Base-by-base conservation (phyloP, 2,888 invertebrate genomes). In the Gastrophysa polygoni region DNA sequence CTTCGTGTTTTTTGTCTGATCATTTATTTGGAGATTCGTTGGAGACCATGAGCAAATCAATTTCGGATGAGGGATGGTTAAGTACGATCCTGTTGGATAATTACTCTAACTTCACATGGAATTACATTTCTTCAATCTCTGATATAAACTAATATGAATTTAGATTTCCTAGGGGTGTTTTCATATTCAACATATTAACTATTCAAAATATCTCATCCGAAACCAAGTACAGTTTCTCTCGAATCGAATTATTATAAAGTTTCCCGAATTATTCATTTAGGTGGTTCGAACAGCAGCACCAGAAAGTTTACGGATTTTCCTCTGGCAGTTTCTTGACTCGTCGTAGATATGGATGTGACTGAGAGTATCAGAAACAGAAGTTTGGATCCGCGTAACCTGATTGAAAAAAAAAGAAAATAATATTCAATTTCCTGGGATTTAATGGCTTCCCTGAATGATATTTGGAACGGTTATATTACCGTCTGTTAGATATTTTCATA, bases 181-280 rank as follows among this genome's bases (percentile, higher is more conserved):
- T 59, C 56, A n/a, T 21, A 51, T 63, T 63, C 59, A 38, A 16
- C 46, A 32, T 44, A 63, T 63, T 59, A 63, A 47, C 63, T 59
- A 63, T 63, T 63, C 63, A 56, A 58, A 62, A 58, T 62, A 55
- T 57, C 47, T 63, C 59, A 63, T 59, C 59, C 63, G 16, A 63
- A 59, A 63, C 59, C 59, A 50, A 56, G 59, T 56, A 59, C 34
- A 56, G 29, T 59, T 56, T 57, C 43, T 51, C 59, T 20, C 38
- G 20, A 58, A 58, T 60, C 55, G 56, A 61, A 58, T 55, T 61
- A 58, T 64, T 55, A 54, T 52, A 55, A 61, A 61, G 44, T 64
- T 64, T 64, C 51, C 54, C 32, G 47, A 50, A 58, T 64, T 58
- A 61, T 61, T 61, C 61, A 61, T 64, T 58, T 64, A 61, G 60